Conservation (phyloP, 2,113 vertebrate genomes). For the Sebastes schlegelii region DNA sequence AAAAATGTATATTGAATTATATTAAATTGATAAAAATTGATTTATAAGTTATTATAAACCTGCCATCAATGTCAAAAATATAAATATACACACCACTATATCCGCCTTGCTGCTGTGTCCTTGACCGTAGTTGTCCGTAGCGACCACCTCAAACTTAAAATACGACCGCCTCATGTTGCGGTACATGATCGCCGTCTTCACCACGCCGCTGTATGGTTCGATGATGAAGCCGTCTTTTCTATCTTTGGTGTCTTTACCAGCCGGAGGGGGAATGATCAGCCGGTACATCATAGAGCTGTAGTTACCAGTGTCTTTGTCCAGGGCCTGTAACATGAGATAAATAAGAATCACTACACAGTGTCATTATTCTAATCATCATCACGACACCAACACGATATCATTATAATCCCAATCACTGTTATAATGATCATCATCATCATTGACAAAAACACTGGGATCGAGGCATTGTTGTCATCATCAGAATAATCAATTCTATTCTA, state of each 20-base stretch:
- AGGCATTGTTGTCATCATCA: slow-evolving; percentile 1
- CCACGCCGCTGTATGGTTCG: slow-evolving; percentile 90
- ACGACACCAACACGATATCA: background rate
- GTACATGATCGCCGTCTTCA: slow-evolving; percentile 98
- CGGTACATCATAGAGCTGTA: slow-evolving; percentile 93
- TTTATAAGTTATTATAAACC: background rate
- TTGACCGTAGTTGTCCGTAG: slow-evolving; percentile 93
- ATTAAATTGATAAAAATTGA: background rate
- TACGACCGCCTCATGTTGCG: slow-evolving; percentile 97
- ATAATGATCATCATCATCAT: slow-evolving; percentile 16
- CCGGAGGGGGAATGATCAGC: slow-evolving; percentile 89
- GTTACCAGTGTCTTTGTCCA: slow-evolving; percentile 96
- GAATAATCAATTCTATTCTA: background rate
- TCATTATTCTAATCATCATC: slow-evolving; percentile 24
- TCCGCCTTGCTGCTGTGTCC: slow-evolving; percentile 94
- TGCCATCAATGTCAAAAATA: slow-evolving; percentile 7
- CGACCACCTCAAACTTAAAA: slow-evolving; percentile 96
- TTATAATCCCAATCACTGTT: slow-evolving; percentile 1
- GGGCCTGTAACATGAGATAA: slow-evolving; percentile 82
- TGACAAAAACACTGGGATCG: slow-evolving; percentile 12
- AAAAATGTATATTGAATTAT: too few species aligned
- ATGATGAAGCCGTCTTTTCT: slow-evolving; percentile 95
- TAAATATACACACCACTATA: slow-evolving; percentile 88
- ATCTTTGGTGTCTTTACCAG: slow-evolving; percentile 88
- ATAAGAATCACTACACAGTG: background rate